A percentile compares a stretch with the other conserved stretches of the same genome.
Conservation (phyloP, 2,113 vertebrate genomes). For the Tyrannus savana region DNA sequence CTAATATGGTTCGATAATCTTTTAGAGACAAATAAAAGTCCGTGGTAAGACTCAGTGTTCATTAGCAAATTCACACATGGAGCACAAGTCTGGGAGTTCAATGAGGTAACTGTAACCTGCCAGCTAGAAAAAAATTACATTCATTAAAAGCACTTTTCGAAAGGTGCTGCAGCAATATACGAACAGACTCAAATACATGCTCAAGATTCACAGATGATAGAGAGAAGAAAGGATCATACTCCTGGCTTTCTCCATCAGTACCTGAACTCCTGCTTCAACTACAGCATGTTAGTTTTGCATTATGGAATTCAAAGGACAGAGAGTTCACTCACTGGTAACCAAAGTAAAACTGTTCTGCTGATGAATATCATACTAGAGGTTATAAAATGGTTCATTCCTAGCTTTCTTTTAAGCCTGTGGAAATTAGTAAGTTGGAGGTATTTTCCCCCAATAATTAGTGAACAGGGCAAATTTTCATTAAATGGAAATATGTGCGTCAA, state of each 20-base stretch:
- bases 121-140: background rate
- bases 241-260: background rate
- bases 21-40: background rate
- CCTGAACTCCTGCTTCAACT: background rate
- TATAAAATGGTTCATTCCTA: rapidly evolving
- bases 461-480: background rate
- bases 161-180: background rate
- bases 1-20: background rate
- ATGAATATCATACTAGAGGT: background rate
- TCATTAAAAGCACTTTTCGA: background rate
- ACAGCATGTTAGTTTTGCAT: rapidly evolving
- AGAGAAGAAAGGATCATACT: background rate
- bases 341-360: background rate
- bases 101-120: background rate
- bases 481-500: background rate
- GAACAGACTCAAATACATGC: background rate
- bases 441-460: background rate
- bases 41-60: background rate
- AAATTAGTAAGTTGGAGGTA: background rate
- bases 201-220: background rate
- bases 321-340: background rate
- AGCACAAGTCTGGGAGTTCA: background rate
- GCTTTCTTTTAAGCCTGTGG: background rate
- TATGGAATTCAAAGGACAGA: rapidly evolving
- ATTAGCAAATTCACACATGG: constrained; percentile 38